Conservation (phyloP, 2,113 vertebrate species). For the Tapirus terrestris region DNA sequence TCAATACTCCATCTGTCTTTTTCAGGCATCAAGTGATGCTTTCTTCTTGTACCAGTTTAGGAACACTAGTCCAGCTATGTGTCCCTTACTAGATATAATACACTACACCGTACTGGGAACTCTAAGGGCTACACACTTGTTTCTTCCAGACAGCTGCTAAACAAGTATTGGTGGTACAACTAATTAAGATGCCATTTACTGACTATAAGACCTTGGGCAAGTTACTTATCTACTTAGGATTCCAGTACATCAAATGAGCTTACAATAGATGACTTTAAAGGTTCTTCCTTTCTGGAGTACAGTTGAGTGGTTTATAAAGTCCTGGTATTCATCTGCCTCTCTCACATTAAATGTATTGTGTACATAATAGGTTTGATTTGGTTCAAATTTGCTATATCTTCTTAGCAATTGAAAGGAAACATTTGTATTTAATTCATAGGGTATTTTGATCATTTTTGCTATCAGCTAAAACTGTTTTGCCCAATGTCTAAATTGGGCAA, state of each 20-base stretch:
- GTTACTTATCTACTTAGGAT: background rate
- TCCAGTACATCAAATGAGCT: background rate
- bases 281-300: background rate
- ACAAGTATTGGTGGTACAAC: background rate
- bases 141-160: background rate
- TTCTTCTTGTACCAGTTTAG: background rate
- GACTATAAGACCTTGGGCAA: background rate
- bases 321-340: background rate
- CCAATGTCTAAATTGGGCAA: background rate
- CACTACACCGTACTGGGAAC: background rate
- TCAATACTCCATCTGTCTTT: background rate
- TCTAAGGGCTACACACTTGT: background rate
- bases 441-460: background rate
- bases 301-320: background rate
- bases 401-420: background rate
- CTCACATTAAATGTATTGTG: background rate
- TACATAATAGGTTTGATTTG: background rate
- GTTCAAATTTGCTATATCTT: background rate
- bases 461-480: background rate
- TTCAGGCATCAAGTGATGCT: background rate
- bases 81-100: background rate
- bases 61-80: background rate
- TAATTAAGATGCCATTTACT: background rate
- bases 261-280: background rate
- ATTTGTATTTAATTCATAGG: background rate